Percentiles rank a stretch among this genome's conserved stretches.
Conservation (phyloP, 2,888 invertebrate species). For the Xanthorhoe spadicearia region DNA sequence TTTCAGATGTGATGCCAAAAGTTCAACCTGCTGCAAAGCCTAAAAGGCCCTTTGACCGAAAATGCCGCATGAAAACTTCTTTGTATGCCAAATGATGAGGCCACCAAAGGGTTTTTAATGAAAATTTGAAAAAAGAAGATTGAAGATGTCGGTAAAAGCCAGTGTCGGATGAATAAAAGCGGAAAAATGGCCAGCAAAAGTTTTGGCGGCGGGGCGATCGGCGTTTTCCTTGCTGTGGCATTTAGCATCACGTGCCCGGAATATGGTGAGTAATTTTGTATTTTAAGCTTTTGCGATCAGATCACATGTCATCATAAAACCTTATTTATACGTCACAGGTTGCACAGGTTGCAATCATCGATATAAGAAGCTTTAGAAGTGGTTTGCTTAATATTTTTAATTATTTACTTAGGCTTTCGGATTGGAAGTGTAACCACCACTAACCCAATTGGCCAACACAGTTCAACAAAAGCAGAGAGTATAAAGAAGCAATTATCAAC, state of each 20-base stretch:
- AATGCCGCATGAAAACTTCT: constrained; percentile 62
- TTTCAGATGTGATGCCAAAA: constrained; percentile 67
- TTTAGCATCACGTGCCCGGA: constrained; percentile 79
- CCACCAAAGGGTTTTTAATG: constrained; percentile 62
- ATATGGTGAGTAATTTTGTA: constrained; percentile 69
- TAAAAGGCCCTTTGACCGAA: constrained; percentile 47
- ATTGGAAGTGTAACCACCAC: no score
- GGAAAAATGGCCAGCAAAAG: constrained; percentile 78
- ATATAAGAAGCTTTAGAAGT: no score
- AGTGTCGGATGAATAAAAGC: constrained; percentile 77
- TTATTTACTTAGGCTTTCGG: no score
- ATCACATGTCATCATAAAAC: no score
- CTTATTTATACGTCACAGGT: no score
- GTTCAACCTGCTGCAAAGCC: constrained; percentile 38
- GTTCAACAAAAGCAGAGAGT: no score
- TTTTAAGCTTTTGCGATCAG: not conserved
- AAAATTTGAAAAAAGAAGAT: constrained; percentile 65
- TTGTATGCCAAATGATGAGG: constrained; percentile 61
- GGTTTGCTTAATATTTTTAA: no score
- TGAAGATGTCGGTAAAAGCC: constrained; percentile 76
- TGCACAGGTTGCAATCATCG: no score
- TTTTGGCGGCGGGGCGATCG: constrained; percentile 75
- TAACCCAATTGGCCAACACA: no score
- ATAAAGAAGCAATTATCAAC: no score
- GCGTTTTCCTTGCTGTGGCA: constrained; percentile 76